These are phyloP conservation scores for Biston betularia DNA, from an alignment of 2,888 invertebrate genomes.

Conservation along the genomic window DNA sequence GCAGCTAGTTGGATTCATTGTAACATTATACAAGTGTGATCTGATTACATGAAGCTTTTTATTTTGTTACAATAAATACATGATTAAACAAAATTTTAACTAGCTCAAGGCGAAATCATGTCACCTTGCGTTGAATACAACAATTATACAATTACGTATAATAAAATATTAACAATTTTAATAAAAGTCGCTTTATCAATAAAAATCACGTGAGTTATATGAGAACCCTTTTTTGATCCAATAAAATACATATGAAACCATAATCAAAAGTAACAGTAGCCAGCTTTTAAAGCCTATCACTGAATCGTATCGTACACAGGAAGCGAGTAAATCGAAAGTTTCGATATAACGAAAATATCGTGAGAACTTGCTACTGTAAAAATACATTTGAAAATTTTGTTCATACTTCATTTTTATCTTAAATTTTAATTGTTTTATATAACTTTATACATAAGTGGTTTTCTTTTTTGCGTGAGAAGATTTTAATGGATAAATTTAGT, in stretches of 20 bases:
- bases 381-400: background rate
- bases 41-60: background rate
- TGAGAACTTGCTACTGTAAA: slow-evolving; percentile 21
- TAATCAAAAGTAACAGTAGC: slow-evolving; percentile 10
- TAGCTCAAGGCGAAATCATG: slow-evolving; percentile 14
- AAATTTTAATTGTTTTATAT: slow-evolving; percentile 6
- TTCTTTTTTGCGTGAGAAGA: slow-evolving; percentile 1
- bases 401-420: background rate
- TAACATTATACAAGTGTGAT: background rate
- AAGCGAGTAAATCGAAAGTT: slow-evolving; percentile 28
- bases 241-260: slow-evolving; percentile 16
- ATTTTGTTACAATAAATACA: background rate
- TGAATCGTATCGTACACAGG: slow-evolving; percentile 29
- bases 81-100: slow-evolving; percentile 4
- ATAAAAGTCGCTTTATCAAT: slow-evolving; percentile 18
- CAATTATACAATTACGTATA: slow-evolving; percentile 16
- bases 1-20: no score
- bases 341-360: slow-evolving; percentile 15
- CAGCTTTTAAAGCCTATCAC: slow-evolving; percentile 26
- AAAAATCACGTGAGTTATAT: slow-evolving; percentile 11
- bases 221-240: slow-evolving; percentile 12
- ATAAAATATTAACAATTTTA: slow-evolving; percentile 19
- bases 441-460: background rate
- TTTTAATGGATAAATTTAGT: background rate
- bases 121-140: slow-evolving; percentile 21